phyloP scores from a whole-genome alignment of 1,140 invertebrate genomes.

The Drosophila tropicalis region DNA sequence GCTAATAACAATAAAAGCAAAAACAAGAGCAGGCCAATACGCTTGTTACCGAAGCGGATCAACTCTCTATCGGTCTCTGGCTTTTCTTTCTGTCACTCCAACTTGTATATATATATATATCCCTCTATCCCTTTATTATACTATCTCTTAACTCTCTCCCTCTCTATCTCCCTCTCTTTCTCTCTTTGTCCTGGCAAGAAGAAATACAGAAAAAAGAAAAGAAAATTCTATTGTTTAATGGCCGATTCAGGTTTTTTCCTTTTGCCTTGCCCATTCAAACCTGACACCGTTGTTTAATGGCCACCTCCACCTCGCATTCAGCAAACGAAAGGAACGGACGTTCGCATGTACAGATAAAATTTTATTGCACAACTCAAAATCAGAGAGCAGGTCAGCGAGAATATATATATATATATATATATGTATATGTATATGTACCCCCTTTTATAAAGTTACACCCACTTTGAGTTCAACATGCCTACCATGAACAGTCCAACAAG shows the following conservation, averaged over 20 bases:
- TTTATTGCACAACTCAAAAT: constrained; percentile 81
- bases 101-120: background rate
- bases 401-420: constrained; percentile 35
- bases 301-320: constrained; percentile 37
- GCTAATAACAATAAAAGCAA: constrained; percentile 77
- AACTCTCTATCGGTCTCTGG: background rate
- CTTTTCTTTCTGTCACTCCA: background rate
- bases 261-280: constrained; percentile 57
- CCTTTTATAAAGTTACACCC: constrained; percentile 56
- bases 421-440: constrained; percentile 20
- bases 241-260: constrained; percentile 52
- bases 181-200: background rate
- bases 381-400: constrained; percentile 40
- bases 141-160: background rate
- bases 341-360: constrained; percentile 79
- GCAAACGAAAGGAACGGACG: constrained; percentile 27
- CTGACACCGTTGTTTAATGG: constrained; percentile 80
- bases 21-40: constrained; percentile 17
- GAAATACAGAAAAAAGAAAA: constrained; percentile 22
- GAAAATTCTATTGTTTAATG: constrained; percentile 72
- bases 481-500: constrained; percentile 13
- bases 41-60: constrained; percentile 9
- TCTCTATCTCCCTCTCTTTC: background rate
- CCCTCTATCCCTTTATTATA: background rate
- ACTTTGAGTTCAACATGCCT: constrained; percentile 17